phyloP scores from a whole-genome alignment of 2,113 vertebrate genomes.

The Drymodes brunneopygia region DNA sequence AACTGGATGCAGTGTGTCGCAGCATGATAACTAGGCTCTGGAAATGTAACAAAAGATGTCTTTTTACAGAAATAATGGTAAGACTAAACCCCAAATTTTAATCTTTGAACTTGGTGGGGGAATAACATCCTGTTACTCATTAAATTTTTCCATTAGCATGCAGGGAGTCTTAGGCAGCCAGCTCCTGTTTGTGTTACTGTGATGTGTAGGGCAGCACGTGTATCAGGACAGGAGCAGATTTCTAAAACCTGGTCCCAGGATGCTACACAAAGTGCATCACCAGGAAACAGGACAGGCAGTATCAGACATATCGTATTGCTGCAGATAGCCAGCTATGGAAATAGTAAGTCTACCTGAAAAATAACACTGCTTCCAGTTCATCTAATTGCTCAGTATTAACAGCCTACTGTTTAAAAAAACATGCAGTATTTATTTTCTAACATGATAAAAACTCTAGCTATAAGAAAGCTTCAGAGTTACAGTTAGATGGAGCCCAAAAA shows the following conservation, averaged over 20 bases:
- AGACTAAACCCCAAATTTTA: slow-evolving; percentile 70
- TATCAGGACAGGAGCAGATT: slow-evolving; percentile 29
- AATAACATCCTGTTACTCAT: slow-evolving; percentile 64
- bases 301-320: not conserved
- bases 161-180: slow-evolving; percentile 34
- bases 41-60: slow-evolving; percentile 66
- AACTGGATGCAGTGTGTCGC: slow-evolving; percentile 55
- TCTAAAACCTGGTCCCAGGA: slow-evolving; percentile 24
- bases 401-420: not conserved
- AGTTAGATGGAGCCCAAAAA: not conserved
- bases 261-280: not conserved
- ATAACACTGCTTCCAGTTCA: not conserved
- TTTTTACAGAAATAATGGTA: slow-evolving; percentile 54
- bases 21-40: slow-evolving; percentile 49
- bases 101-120: slow-evolving; percentile 51
- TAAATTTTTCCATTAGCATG: slow-evolving; percentile 51
- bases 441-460: not conserved
- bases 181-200: slow-evolving; percentile 15
- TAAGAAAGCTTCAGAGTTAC: not conserved
- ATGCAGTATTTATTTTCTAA: not conserved
- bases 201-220: slow-evolving; percentile 33
- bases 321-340: not conserved
- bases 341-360: not conserved
- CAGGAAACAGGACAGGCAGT: slow-evolving; percentile 2
- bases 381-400: not conserved